Evolutionary conservation across 2,113 vertebrate species (phyloP).

Genomic region (Sinocyclocheilus rhinocerous): DNA sequence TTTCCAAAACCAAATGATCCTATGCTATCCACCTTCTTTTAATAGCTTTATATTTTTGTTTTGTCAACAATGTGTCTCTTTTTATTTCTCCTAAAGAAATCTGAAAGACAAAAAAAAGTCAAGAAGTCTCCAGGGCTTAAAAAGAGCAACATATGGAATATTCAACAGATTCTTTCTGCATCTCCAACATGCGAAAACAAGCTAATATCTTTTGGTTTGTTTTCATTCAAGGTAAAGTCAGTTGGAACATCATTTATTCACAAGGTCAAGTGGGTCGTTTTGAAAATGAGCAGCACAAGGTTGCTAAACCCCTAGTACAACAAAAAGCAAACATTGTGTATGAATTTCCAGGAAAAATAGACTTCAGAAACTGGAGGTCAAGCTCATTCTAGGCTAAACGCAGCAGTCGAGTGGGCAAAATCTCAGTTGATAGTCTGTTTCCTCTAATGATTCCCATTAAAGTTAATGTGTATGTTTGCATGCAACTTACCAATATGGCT

Average conservation of each 20-base stretch:
- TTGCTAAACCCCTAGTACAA: background rate
- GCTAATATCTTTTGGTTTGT: background rate
- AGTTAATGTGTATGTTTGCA: slow-evolving; percentile 40
- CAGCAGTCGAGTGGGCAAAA: background rate
- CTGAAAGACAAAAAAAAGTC: background rate
- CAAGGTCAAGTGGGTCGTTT: background rate
- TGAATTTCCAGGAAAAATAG: background rate
- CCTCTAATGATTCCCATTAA: background rate
- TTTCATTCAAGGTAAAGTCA: background rate
- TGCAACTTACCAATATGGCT: slow-evolving; percentile 84
- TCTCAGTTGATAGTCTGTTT: slow-evolving; percentile 1
- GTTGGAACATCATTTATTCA: background rate
- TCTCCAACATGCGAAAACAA: background rate
- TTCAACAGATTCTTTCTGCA: background rate
- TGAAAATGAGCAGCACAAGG: background rate
- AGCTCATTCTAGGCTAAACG: background rate
- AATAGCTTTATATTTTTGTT: background rate
- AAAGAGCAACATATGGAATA: background rate
- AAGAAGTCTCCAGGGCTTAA: background rate
- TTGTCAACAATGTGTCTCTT: too few relatives aligned
- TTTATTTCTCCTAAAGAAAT: background rate
- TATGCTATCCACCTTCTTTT: too few relatives aligned
- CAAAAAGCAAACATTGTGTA: background rate
- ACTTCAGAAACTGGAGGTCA: background rate
- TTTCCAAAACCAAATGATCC: too few relatives aligned